phyloP scores from a whole-genome alignment of 2,113 vertebrate species.

The Platycercus adscitus region DNA sequence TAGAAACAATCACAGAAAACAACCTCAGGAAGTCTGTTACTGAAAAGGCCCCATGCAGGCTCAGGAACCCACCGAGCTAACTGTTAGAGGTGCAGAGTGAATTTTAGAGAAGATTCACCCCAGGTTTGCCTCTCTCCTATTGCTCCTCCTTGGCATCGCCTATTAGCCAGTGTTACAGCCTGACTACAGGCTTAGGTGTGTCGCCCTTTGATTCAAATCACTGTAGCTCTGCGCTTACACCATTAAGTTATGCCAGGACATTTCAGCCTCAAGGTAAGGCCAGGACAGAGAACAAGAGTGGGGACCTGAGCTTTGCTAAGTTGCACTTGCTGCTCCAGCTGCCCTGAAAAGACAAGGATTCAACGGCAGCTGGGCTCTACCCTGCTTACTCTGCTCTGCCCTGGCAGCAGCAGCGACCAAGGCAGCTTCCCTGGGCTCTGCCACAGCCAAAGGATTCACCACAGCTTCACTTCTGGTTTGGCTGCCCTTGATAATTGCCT shows the following conservation, averaged over 20 bases:
- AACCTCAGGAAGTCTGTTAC: background rate
- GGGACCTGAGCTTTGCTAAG: background rate
- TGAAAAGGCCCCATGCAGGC: background rate
- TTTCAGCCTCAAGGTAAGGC: background rate
- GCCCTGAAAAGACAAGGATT: background rate
- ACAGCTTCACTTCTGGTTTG: slow-evolving; percentile 9
- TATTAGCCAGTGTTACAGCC: background rate
- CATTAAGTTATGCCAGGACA: accelerated
- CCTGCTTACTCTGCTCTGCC: background rate
- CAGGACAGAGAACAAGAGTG: background rate
- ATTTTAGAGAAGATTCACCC: background rate
- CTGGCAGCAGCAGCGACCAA: background rate
- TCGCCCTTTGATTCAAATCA: background rate
- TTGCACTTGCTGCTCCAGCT: background rate
- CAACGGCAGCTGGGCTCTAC: background rate
- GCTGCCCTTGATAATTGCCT: background rate
- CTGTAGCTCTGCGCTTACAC: background rate
- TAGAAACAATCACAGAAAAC: background rate
- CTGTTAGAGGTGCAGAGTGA: background rate
- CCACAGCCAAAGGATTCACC: background rate
- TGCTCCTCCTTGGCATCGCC: background rate
- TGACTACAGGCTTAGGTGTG: background rate
- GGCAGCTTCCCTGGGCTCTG: background rate
- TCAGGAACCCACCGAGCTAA: background rate
- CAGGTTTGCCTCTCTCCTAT: background rate